Conservation (phyloP, 2,113 vertebrate species). For the Lampris megalopsis region DNA sequence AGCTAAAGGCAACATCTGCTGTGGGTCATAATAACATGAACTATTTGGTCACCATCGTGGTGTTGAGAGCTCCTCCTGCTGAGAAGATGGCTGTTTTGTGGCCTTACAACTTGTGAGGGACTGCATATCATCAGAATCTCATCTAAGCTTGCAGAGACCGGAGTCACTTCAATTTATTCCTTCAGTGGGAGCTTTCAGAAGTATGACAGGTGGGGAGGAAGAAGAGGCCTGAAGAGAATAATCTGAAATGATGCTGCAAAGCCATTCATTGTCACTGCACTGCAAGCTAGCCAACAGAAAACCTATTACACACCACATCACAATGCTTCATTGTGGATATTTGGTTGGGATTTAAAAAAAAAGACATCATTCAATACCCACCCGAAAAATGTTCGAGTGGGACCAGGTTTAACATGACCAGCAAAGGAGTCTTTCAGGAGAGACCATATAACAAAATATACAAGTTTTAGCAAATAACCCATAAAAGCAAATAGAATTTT, state of each 20-base stretch:
- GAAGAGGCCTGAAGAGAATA: constrained; percentile 1
- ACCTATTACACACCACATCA: not conserved
- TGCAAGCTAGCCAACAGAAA: not conserved
- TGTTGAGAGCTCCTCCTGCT: constrained; percentile 4
- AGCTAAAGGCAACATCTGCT: constrained; percentile 34
- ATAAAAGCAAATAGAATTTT: no score
- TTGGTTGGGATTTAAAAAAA: not conserved
- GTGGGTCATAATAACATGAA: constrained; percentile 13
- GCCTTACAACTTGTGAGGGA: not conserved
- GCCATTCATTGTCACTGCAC: not conserved
- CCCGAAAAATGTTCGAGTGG: not conserved
- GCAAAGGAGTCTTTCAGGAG: constrained; percentile 11
- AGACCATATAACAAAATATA: not conserved
- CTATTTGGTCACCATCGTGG: not conserved
- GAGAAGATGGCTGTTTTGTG: constrained; percentile 10
- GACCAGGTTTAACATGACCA: not conserved
- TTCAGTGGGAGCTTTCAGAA: not conserved
- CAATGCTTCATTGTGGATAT: not conserved
- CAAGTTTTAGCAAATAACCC: not conserved
- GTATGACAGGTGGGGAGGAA: not conserved
- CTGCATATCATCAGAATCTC: constrained; percentile 1
- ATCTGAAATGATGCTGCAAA: constrained; percentile 8
- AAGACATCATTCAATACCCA: no score
- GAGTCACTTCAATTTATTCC: constrained; percentile 37
- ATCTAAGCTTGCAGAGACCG: constrained; percentile 18